Conservation (phyloP, 2,797 vertebrate genomes). For the Falco cherrug region DNA sequence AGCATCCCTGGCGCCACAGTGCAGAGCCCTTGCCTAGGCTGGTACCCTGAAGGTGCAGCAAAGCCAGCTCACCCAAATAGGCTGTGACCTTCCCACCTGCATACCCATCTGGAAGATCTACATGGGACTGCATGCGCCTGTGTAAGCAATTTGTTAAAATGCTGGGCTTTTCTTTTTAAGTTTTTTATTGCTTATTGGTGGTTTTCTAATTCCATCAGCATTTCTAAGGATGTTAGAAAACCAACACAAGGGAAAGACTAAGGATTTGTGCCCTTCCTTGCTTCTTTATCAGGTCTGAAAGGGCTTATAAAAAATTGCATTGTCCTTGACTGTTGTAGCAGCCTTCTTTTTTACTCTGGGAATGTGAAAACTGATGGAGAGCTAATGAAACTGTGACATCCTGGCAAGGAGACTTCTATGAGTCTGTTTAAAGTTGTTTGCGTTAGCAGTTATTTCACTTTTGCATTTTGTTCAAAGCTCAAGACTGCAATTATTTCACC, state of each 20-base stretch:
- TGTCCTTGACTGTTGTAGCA: neutral
- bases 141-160: neutral
- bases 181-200: neutral
- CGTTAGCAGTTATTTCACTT: neutral
- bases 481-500: neutral
- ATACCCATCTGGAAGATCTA: neutral
- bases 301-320: neutral
- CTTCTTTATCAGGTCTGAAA: neutral
- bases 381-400: neutral
- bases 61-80: neutral
- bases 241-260: neutral
- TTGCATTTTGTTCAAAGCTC: neutral
- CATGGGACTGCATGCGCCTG: fast-evolving
- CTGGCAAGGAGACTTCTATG: neutral
- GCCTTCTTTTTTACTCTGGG: neutral
- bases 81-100: neutral
- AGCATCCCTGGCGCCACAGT: neutral
- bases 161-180: neutral
- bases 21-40: neutral
- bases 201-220: neutral
- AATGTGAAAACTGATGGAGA: neutral
- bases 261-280: neutral
- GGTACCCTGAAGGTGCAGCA: no score
- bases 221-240: neutral
- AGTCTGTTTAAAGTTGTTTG: neutral